Percentiles rank a stretch among this genome's conserved stretches.
phyloP scores from a whole-genome alignment of 2,888 invertebrate genomes.

The Elysia crispata region DNA sequence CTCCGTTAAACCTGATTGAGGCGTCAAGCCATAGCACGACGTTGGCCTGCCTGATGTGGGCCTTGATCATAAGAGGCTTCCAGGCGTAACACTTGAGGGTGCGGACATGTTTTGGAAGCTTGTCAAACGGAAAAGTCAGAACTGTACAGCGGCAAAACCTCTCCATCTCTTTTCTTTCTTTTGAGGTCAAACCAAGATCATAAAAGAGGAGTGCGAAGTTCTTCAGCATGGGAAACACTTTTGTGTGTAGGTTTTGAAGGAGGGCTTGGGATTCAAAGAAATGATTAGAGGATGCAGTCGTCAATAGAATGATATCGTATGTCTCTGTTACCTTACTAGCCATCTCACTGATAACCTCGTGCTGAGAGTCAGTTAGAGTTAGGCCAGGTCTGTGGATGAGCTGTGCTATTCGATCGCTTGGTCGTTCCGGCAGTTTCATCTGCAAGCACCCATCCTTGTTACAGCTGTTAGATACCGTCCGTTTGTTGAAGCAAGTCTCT shows the following conservation, averaged over 20 bases:
- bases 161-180: constrained; percentile 12
- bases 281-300: constrained; percentile 49
- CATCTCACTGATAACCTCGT: constrained; percentile 23
- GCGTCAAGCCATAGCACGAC: too few relatives aligned
- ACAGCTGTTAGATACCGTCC: too few relatives aligned
- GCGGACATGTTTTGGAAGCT: constrained; percentile 23
- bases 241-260: constrained; percentile 33
- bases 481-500: too few relatives aligned
- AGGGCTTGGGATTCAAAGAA: constrained; percentile 45
- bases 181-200: constrained; percentile 29
- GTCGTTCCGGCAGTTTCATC: constrained; percentile 1
- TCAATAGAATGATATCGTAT: constrained; percentile 46
- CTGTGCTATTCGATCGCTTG: not conserved
- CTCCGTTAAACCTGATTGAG: too few relatives aligned
- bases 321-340: not conserved
- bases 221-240: constrained; percentile 39
- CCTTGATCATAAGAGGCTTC: constrained; percentile 43
- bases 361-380: not conserved
- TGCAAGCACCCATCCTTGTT: constrained; percentile 9
- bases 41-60: constrained; percentile 13
- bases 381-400: constrained; percentile 7
- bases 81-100: constrained; percentile 36
- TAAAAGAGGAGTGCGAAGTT: constrained; percentile 36
- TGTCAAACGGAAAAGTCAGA: constrained; percentile 40
- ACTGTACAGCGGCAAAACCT: constrained; percentile 36